Conservation (phyloP, 2,888 invertebrate species). For the Rhagonycha fulva region DNA sequence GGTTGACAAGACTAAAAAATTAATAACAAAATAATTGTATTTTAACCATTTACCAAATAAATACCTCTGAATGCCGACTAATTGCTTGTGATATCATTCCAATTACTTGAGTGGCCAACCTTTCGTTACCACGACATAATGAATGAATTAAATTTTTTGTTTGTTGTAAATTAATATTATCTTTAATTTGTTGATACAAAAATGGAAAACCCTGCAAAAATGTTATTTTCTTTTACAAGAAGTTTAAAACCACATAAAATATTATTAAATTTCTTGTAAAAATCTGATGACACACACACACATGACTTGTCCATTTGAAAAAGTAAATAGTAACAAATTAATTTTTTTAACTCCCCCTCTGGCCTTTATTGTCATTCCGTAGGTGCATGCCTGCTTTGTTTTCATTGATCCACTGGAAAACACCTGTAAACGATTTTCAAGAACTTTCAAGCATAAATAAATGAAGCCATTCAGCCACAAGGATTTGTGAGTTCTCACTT, state of each 20-base stretch:
- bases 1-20: conserved; percentile 75
- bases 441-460: too few species aligned
- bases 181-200: conserved; percentile 92
- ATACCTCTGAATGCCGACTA: conserved; percentile 85
- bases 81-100: conserved; percentile 90
- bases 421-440: too few species aligned
- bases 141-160: conserved; percentile 91
- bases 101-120: conserved; percentile 85
- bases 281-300: too few species aligned
- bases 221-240: conserved; percentile 2
- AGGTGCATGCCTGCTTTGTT: too few species aligned
- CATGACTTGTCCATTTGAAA: too few species aligned
- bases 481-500: too few species aligned
- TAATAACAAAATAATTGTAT: not conserved
- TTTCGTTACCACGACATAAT: conserved; percentile 88
- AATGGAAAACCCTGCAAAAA: conserved; percentile 82
- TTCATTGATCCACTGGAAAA: too few species aligned
- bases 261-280: not conserved
- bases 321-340: too few species aligned
- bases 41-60: conserved; percentile 23
- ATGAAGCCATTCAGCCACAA: too few species aligned
- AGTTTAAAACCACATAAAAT: not conserved
- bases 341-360: too few species aligned
- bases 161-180: conserved; percentile 89
- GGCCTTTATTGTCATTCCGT: too few species aligned